Conservation (phyloP, 1,140 invertebrate species). For the Paramacrobiotus metropolitanus region DNA sequence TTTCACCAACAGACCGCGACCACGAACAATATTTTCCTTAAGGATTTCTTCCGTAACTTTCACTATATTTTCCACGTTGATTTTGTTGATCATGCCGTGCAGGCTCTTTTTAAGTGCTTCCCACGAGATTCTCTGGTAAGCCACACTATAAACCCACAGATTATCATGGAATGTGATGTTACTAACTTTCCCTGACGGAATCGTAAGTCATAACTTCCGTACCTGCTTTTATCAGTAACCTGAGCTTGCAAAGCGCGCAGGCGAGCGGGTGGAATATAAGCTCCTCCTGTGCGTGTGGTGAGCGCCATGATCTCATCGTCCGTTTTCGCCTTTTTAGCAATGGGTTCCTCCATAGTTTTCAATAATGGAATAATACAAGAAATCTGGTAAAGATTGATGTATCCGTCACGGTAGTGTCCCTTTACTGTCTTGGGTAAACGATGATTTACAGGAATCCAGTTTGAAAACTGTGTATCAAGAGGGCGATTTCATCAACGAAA, state of each 20-base stretch:
- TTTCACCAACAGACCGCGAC: conserved; percentile 62
- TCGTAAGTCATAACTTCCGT: conserved; percentile 6
- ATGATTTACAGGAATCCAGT: too few species aligned
- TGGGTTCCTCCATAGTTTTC: conserved; percentile 1
- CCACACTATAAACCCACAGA: too few species aligned
- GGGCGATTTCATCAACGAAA: too few species aligned
- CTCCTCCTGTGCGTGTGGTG: conserved; percentile 69
- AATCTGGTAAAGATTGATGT: too few species aligned
- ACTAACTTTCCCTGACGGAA: too few species aligned
- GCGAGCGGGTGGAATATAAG: conserved; percentile 93
- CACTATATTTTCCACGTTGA: conserved; percentile 81
- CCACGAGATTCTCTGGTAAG: conserved; percentile 90
- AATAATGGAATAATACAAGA: too few species aligned
- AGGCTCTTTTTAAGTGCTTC: conserved; percentile 98
- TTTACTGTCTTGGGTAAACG: too few species aligned
- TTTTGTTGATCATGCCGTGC: conserved; percentile 91
- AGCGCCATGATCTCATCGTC: conserved; percentile 39
- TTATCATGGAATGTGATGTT: too few species aligned
- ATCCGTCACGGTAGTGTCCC: too few species aligned
- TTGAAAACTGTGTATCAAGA: too few species aligned
- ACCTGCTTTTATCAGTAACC: conserved; percentile 65
- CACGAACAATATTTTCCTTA: conserved; percentile 82
- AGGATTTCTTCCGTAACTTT: conserved; percentile 74
- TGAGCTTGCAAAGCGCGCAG: conserved; percentile 74
- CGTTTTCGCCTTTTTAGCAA: not conserved